Evolutionary conservation across 2,113 vertebrate species (phyloP).

Genomic region (Ibidorhyncha struthersii): DNA sequence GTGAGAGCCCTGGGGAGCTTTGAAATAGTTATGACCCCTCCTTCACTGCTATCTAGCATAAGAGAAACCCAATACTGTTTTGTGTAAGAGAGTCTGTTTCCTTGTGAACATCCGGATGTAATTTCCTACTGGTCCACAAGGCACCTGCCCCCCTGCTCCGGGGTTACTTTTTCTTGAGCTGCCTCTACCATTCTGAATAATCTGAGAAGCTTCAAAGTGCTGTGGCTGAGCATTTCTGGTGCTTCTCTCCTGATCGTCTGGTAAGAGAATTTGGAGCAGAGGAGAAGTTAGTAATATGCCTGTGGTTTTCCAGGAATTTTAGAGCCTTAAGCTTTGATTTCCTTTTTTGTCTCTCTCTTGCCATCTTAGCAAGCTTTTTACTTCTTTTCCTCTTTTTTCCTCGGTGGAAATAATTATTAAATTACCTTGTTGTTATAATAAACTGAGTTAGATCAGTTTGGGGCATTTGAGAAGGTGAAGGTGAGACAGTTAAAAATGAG

Average conservation of each 20-base stretch:
- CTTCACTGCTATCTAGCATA: conserved; percentile 1
- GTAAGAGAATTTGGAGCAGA: conserved; percentile 3
- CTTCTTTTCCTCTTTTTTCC: neutral
- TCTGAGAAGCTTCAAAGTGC: neutral
- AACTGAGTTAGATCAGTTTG: neutral
- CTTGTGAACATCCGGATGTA: conserved; percentile 31
- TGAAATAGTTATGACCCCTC: conserved; percentile 39
- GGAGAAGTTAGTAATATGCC: neutral
- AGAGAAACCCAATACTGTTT: conserved; percentile 51
- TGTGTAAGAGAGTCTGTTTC: neutral
- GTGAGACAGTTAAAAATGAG: neutral
- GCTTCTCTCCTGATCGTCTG: neutral
- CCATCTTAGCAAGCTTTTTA: neutral
- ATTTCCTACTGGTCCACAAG: conserved; percentile 22
- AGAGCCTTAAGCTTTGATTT: neutral
- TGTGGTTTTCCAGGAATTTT: conserved; percentile 8
- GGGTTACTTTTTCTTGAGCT: conserved; percentile 24
- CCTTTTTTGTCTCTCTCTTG: neutral
- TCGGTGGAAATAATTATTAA: neutral
- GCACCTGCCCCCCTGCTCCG: conserved; percentile 24
- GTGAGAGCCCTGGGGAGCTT: conserved; percentile 31
- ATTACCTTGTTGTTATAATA: neutral
- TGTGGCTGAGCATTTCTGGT: neutral
- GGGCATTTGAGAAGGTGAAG: neutral
- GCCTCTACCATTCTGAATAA: neutral